Evolutionary conservation across 2,113 vertebrate species (phyloP).

Genomic region (Gavia stellata): DNA sequence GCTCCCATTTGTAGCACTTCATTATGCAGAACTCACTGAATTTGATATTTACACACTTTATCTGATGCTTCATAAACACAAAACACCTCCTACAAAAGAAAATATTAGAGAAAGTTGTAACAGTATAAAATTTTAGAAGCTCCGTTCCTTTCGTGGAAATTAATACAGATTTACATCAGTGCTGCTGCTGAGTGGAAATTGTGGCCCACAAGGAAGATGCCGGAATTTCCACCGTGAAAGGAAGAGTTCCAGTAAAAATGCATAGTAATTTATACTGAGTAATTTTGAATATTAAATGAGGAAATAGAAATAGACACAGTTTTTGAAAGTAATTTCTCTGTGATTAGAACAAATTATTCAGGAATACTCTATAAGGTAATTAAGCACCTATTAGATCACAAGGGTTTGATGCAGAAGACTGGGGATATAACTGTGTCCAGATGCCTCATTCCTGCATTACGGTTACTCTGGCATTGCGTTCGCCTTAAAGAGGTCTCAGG

Average conservation of each 20-base stretch:
- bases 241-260: background rate
- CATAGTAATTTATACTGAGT: too few relatives aligned
- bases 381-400: background rate
- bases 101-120: background rate
- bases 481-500: background rate
- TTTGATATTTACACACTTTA: background rate
- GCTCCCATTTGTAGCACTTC: background rate
- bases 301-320: background rate
- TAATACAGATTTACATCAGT: background rate
- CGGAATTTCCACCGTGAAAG: background rate
- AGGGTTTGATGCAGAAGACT: background rate
- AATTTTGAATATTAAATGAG: background rate
- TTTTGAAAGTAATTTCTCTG: background rate
- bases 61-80: background rate
- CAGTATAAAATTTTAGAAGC: background rate
- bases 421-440: background rate
- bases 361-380: background rate
- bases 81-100: background rate
- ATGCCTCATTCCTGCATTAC: background rate
- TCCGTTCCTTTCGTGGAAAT: background rate
- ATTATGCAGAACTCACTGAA: too few relatives aligned
- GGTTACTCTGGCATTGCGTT: background rate
- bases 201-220: background rate
- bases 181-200: background rate
- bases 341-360: background rate